phyloP scores from a whole-genome alignment of 2,113 vertebrate species.

The Myrmecophaga tridactyla region DNA sequence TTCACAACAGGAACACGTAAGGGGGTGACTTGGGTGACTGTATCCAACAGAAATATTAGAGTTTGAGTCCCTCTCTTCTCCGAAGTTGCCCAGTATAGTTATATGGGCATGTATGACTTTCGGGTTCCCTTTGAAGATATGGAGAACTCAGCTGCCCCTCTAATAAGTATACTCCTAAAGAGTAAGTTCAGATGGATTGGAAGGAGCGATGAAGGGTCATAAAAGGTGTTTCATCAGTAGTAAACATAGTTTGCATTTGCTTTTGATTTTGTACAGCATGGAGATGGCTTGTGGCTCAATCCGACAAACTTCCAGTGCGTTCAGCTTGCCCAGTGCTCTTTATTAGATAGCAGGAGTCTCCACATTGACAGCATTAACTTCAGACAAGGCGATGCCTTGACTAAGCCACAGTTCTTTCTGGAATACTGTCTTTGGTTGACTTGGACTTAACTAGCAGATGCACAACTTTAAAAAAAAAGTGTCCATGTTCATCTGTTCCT shows the following conservation, averaged over 20 bases:
- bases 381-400: fast-evolving
- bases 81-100: background rate
- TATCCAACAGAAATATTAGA: background rate
- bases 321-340: background rate
- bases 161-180: background rate
- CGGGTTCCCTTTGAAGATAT: background rate
- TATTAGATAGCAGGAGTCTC: background rate
- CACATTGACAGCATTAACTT: background rate
- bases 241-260: background rate
- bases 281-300: background rate
- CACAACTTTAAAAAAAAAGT: too few relatives aligned
- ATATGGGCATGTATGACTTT: background rate
- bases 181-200: background rate
- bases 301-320: background rate
- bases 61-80: background rate
- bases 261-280: background rate
- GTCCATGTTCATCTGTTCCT: background rate
- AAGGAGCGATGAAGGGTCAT: background rate
- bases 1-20: fast-evolving
- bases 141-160: background rate
- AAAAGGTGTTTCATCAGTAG: background rate
- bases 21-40: background rate
- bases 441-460: background rate
- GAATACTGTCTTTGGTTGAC: background rate
- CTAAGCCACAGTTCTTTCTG: background rate